These are phyloP conservation scores for Criorhina ranunculi DNA, from an alignment of 2,888 invertebrate genomes.

Conservation along the genomic window DNA sequence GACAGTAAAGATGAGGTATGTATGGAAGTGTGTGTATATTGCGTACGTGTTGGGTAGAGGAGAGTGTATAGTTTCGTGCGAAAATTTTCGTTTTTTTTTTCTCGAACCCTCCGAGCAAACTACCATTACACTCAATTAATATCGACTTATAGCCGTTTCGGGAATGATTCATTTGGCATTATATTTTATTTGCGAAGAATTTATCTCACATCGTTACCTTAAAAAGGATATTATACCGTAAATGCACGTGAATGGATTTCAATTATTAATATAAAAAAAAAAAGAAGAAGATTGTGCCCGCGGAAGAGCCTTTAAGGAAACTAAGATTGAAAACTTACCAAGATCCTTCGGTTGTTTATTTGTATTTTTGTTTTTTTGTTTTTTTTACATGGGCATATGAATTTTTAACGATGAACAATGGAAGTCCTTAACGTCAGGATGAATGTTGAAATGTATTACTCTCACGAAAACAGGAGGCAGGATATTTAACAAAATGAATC, in stretches of 20 bases:
- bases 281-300: background rate
- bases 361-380: background rate
- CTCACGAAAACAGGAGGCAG: no score
- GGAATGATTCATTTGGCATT: constrained; percentile 64
- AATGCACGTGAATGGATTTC: constrained; percentile 48
- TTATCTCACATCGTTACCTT: constrained; percentile 49
- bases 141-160: constrained; percentile 63
- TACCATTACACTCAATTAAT: constrained; percentile 68
- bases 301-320: background rate
- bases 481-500: no score
- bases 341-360: background rate
- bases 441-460: no score
- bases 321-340: constrained; percentile 3
- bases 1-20: constrained; percentile 33
- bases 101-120: constrained; percentile 8
- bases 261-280: constrained; percentile 33
- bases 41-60: constrained; percentile 14
- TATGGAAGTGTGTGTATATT: constrained; percentile 26
- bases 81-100: constrained; percentile 15
- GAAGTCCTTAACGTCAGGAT: no score
- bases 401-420: no score
- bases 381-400: background rate
- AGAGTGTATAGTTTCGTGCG: constrained; percentile 38
- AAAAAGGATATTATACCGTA: constrained; percentile 28
- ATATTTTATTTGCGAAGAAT: constrained; percentile 42